Percentiles rank a stretch among this genome's conserved stretches.
phyloP scores from a whole-genome alignment of 1,140 invertebrate genomes.

The Nephila pilipes region DNA sequence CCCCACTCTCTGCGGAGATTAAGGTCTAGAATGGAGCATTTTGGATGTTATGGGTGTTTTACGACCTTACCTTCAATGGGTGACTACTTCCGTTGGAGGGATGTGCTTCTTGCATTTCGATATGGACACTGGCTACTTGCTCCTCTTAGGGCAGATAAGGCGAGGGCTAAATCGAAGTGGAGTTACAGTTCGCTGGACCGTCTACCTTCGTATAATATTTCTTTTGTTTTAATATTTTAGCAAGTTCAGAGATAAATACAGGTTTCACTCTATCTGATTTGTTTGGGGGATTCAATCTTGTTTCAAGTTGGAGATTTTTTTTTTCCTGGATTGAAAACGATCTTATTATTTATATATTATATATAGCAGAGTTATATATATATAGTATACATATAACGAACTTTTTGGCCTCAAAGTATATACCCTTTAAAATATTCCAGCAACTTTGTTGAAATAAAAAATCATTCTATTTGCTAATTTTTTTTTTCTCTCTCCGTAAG shows the following conservation, averaged over 20 bases:
- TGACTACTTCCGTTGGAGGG: slow-evolving; percentile 27
- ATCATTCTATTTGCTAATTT: no score
- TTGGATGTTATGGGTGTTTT: slow-evolving; percentile 50
- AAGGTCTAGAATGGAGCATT: slow-evolving; percentile 22
- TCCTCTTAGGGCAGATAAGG: slow-evolving; percentile 35
- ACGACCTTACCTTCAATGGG: slow-evolving; percentile 39
- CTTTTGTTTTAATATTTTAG: slow-evolving; percentile 57
- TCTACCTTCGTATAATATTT: background rate
- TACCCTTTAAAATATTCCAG: no score
- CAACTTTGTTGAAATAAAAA: no score
- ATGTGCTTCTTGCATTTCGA: slow-evolving; percentile 48
- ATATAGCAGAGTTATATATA: no score
- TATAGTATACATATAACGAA: no score
- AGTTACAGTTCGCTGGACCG: no score
- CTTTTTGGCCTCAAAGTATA: no score
- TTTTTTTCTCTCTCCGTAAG: no score
- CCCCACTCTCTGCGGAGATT: slow-evolving; percentile 16
- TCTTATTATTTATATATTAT: no score
- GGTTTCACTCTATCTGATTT: background rate
- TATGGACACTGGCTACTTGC: slow-evolving; percentile 54
- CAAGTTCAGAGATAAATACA: background rate
- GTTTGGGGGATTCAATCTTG: background rate
- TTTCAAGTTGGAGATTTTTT: background rate
- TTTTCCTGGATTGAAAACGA: no score
- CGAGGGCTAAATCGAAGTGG: background rate